Base-by-base conservation (phyloP, 2,888 invertebrate species). In the Zygaena filipendulae region DNA sequence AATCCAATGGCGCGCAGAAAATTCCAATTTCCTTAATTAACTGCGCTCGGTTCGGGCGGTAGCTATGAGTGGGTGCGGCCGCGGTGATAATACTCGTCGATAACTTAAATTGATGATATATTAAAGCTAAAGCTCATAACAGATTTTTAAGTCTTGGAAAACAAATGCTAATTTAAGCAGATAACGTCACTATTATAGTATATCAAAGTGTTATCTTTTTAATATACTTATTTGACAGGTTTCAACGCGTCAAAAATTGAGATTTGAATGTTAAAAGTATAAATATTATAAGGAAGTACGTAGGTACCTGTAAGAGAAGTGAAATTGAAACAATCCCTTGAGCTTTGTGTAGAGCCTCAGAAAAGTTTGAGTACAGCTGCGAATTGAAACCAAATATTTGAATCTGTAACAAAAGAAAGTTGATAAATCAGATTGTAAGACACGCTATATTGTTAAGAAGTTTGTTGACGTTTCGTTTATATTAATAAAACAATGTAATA, bases 311-410 rank as follows among this genome's bases (percentile, higher is more conserved):
- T 47, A 97, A 82, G 49, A 98, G 86, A 43, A 97, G 85, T 37
- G 97, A 92, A 58, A 98, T 90, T 39, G 94, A 96, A 45, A 96
- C 92, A 60, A 98, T 89, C 54, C 98, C 98, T 69, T 96, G 93
- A 39, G 97, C 94, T 63, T 92, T 90, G 62, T 91, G 91, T 52
- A 95, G 82, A 40, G 97, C 97, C 71, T 96, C 94, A 32, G 95
- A 91, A 80, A 95, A 95, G 83, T 97, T 97, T 56, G 90, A 88
- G 82, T 97, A 97, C 46, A 98, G 86, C 77, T 97, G 96, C 35
- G 95, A 92, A 82, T 98, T 98, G 85, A 95, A 98, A 52, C 97
- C 97, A 77, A 96, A 93, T 82, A 97, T 91, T 85, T 98, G 97
- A 61, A 97, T 90, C 97, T 97, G 88, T 43, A 87, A 86, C 62